Percentiles rank a stretch among this genome's conserved stretches.
phyloP scores from a whole-genome alignment of 1,140 invertebrate species.

The Magallana angulata region DNA sequence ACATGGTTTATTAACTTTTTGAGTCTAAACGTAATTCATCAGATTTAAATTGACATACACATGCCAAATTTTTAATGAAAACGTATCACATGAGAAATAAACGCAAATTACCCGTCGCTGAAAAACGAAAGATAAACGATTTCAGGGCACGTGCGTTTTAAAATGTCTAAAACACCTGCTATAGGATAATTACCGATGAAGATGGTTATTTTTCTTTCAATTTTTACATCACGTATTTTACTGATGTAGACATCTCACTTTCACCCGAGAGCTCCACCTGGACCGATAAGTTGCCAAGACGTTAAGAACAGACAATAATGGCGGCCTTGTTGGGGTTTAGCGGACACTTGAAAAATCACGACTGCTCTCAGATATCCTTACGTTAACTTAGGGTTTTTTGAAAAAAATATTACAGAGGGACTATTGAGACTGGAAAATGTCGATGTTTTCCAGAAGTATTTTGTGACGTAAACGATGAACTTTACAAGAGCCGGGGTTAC shows the following conservation, averaged over 20 bases:
- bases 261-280: slow-evolving; percentile 1
- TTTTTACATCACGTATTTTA: background rate
- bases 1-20: too few species aligned
- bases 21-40: too few species aligned
- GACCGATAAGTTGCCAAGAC: slow-evolving; percentile 7
- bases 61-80: background rate
- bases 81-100: background rate
- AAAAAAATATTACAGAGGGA: background rate
- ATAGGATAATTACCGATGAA: background rate
- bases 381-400: background rate
- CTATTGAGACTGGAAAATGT: background rate
- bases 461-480: background rate
- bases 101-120: background rate
- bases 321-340: background rate
- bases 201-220: background rate
- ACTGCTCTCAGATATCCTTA: background rate
- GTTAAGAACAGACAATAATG: background rate
- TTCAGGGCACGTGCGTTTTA: background rate
- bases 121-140: background rate
- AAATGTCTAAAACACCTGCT: background rate
- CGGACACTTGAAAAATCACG: slow-evolving; percentile 17
- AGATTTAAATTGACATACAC: background rate
- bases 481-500: background rate
- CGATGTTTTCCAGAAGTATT: background rate
- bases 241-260: slow-evolving; percentile 2